Conservation (phyloP, 2,888 invertebrate species). For the Opisthograptis luteolata region DNA sequence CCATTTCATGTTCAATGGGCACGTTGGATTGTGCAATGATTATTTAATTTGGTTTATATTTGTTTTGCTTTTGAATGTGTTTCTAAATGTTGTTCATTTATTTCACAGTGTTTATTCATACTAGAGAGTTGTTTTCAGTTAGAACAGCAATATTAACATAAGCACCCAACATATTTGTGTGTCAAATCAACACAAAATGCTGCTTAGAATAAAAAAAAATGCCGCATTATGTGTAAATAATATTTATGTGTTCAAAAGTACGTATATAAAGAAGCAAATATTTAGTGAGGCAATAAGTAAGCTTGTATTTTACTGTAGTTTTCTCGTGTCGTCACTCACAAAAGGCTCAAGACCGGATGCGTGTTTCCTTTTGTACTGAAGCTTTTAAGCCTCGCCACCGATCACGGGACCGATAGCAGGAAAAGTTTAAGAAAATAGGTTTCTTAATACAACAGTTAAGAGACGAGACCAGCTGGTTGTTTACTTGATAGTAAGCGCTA, state of each 20-base stretch:
- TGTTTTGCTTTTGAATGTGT: constrained; percentile 42
- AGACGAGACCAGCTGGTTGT: too few relatives aligned
- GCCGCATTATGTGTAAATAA: background rate
- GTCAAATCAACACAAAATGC: background rate
- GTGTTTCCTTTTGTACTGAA: constrained; percentile 60
- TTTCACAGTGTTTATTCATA: constrained; percentile 9
- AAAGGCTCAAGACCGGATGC: constrained; percentile 62
- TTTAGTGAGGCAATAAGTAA: constrained; percentile 15
- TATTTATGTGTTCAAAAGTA: background rate
- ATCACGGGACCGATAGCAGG: constrained; percentile 39
- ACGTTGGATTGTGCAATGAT: constrained; percentile 53
- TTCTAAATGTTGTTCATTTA: constrained; percentile 23
- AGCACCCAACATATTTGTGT: too few relatives aligned
- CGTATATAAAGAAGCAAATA: background rate
- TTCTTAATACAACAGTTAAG: too few relatives aligned
- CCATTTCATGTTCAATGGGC: constrained; percentile 65
- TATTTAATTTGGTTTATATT: constrained; percentile 70
- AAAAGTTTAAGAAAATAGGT: background rate
- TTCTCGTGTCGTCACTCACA: constrained; percentile 42
- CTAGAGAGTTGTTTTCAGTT: background rate
- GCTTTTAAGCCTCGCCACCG: constrained; percentile 63
- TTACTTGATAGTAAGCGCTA: too few relatives aligned
- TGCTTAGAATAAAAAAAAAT: background rate
- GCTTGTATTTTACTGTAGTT: constrained; percentile 13
- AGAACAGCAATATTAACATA: too few relatives aligned